Evolutionary conservation across 2,113 vertebrate genomes (phyloP), one percentile per base, ranked within the genome.

Genomic region (Alces alces): DNA sequence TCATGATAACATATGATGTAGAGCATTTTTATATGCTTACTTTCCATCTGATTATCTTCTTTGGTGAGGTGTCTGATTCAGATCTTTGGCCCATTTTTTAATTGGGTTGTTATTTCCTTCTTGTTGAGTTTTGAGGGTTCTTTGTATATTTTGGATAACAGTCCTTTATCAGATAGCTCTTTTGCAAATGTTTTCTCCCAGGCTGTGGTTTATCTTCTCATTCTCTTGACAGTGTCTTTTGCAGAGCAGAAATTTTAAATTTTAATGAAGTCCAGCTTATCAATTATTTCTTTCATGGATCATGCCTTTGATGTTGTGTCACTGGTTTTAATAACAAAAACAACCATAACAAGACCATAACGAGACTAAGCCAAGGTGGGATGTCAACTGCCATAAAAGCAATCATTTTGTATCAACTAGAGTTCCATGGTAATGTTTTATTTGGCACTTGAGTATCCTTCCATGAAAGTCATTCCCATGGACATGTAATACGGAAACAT

Each of bases 391-490:
- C 79, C 82, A 9, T 61, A 89, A 97, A 7, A 93, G 73, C 47
- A 80, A 50, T 92, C 86, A 36, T 76, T 73, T 23, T 89, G 39
- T 85, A 90, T 50, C 86, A 79, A 50, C 88, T 88, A 27, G 54
- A 89, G 79, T 85, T 93, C 89, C 64, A 55, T 85, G 76, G 85
- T 60, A 90, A 86, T 84, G 33, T 92, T 93, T 73, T 82, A 19
- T 70, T 94, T 96, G 97, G 95, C 90, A 73, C 92, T 95, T 98
- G 96, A 96, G 91, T 70, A 93, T 87, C 57, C 78, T 73, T 82
- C 86, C 45, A 89, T 84, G 82, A 57, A 98, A 96, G 80, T 89
- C 95, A 83, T 94, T 98, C 91, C 84, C 73, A 66, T 70, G 96
- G 96, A 96, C 79, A 66, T 45, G 17, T 89, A 86, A 97, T 95